These are phyloP conservation scores for Panthera leo DNA, from an alignment of 2,113 vertebrate genomes.

Conservation along the genomic window DNA sequence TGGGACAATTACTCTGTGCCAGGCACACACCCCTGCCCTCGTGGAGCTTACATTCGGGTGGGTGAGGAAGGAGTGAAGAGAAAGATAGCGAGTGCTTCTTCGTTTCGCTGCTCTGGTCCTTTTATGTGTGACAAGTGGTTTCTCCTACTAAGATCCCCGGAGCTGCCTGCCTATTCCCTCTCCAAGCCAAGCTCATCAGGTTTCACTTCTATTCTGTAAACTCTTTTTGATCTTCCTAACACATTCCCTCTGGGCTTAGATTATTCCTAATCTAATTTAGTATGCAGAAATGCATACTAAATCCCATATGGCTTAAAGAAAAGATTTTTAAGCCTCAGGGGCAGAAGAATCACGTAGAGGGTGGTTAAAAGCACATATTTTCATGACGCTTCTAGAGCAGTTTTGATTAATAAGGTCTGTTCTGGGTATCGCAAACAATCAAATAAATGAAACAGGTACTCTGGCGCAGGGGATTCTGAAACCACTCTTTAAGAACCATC, in stretches of 20 bases:
- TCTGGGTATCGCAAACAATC: neutral
- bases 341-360: neutral
- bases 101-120: neutral
- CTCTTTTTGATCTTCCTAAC: neutral
- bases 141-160: neutral
- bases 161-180: neutral
- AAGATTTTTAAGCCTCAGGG: neutral
- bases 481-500: neutral
- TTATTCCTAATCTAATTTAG: neutral
- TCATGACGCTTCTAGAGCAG: neutral
- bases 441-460: neutral
- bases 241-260: neutral
- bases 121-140: neutral
- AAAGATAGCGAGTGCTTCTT: neutral
- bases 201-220: neutral
- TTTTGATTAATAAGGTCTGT: neutral
- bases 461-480: neutral
- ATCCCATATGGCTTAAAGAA: neutral
- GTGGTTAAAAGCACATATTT: neutral
- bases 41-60: no score
- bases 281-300: neutral
- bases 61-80: accelerated
- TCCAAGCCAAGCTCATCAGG: neutral
- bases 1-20: neutral
- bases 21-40: neutral